Conservation (phyloP, 2,113 vertebrate genomes). For the Xiphorhynchus elegans region DNA sequence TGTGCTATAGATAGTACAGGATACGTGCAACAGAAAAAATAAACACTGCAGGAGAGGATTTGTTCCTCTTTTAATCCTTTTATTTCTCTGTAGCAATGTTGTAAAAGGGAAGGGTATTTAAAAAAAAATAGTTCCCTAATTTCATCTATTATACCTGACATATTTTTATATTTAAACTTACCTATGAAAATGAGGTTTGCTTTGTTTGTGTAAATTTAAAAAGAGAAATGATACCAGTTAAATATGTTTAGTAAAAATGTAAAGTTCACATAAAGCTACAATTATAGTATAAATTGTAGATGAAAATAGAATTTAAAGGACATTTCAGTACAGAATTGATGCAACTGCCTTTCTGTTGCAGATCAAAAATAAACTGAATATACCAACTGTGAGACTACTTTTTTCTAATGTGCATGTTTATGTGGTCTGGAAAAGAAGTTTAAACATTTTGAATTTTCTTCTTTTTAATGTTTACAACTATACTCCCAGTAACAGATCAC, state of each 20-base stretch:
- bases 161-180: neutral
- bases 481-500: neutral
- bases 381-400: neutral
- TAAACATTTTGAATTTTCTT: neutral
- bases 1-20: neutral
- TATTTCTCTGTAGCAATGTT: neutral
- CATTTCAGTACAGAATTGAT: neutral
- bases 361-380: neutral
- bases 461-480: neutral
- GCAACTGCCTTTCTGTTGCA: neutral
- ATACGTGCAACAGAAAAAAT: neutral
- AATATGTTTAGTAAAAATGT: neutral
- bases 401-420: neutral
- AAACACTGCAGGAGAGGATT: neutral
- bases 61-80: neutral
- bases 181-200: neutral
- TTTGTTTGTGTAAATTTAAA: neutral
- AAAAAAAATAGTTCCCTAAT: neutral
- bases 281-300: neutral
- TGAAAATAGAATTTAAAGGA: neutral
- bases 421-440: neutral
- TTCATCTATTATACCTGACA: neutral
- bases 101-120: neutral
- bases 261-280: neutral
- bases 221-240: neutral